A percentile compares a stretch with the other conserved stretches of the same genome.
Conservation (phyloP, 2,797 vertebrate species). For the Bufotes viridis region DNA sequence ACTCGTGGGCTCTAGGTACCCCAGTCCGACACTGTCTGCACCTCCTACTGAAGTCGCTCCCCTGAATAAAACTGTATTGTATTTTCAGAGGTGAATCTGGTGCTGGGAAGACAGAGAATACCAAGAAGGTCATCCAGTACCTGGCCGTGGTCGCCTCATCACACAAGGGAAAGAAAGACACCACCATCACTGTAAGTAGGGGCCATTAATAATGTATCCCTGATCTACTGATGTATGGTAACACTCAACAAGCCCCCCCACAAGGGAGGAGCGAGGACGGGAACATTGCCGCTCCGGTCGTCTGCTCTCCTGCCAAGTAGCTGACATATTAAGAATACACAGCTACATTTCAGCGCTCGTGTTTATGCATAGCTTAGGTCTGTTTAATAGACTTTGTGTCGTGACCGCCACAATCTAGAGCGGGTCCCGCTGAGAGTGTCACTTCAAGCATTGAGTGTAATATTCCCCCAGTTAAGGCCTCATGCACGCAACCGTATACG, state of each 20-base stretch:
- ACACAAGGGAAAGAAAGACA: conserved; percentile 96
- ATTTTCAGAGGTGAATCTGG: conserved; percentile 91
- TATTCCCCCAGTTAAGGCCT: background rate
- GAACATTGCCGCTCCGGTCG: background rate
- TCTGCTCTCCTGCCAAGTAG: conserved; percentile 62
- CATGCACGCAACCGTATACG: too few species aligned
- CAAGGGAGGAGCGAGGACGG: background rate
- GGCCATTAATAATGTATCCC: background rate
- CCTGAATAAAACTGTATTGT: background rate
- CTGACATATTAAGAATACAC: conserved; percentile 32
- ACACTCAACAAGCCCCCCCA: background rate
- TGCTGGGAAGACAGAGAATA: conserved; percentile 97
- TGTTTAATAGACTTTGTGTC: conserved; percentile 65
- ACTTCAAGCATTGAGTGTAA: background rate
- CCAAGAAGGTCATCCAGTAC: conserved; percentile 98
- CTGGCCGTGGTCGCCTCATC: conserved; percentile 95
- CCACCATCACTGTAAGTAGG: conserved; percentile 87
- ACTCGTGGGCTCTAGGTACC: too few species aligned
- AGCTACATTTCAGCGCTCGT: conserved; percentile 23
- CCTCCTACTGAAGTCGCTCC: background rate
- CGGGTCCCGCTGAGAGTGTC: background rate
- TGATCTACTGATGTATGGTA: background rate
- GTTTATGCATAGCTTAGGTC: conserved; percentile 65
- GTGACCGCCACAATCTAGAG: conserved; percentile 32
- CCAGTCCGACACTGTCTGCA: too few species aligned